These are phyloP conservation scores for Thermophis baileyi DNA, from an alignment of 2,113 vertebrate genomes.

Conservation along the genomic window DNA sequence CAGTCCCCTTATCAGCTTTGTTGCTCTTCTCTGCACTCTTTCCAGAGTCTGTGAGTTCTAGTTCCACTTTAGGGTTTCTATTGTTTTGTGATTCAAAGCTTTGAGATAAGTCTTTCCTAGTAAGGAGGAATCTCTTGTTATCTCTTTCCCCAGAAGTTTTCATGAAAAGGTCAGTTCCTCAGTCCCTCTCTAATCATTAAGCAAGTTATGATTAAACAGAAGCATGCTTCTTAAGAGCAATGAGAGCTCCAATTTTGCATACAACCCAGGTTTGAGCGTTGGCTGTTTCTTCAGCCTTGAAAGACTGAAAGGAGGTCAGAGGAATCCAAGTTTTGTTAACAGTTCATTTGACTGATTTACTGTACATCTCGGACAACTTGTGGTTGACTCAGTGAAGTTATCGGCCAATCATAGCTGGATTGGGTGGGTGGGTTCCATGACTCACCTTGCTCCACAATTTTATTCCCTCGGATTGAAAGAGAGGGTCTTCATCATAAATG, in stretches of 20 bases:
- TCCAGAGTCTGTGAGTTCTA: too few relatives aligned
- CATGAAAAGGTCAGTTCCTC: not conserved
- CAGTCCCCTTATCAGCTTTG: too few relatives aligned
- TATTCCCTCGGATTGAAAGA: not conserved
- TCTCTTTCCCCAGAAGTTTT: not conserved
- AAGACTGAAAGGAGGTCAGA: not conserved
- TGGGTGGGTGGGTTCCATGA: not conserved
- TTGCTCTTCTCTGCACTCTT: too few relatives aligned
- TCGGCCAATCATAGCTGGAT: not conserved
- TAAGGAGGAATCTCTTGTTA: not conserved
- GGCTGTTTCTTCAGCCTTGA: not conserved
- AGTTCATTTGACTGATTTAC: not conserved
- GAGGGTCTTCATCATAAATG: not conserved
- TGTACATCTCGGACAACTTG: not conserved
- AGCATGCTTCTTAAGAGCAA: not conserved
- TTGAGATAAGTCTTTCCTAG: not conserved
- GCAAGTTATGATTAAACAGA: not conserved
- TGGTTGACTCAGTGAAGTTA: not conserved
- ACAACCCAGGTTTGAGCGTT: not conserved
- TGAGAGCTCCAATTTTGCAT: not conserved
- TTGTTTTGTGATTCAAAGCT: not conserved
- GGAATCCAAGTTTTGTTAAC: not conserved
- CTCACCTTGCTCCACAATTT: not conserved
- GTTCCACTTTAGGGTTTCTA: not conserved
- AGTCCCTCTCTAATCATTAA: not conserved